Evolutionary conservation across 92 coral and sea anemone species (phyloP).

Genomic region (Paramuricea clavata): DNA sequence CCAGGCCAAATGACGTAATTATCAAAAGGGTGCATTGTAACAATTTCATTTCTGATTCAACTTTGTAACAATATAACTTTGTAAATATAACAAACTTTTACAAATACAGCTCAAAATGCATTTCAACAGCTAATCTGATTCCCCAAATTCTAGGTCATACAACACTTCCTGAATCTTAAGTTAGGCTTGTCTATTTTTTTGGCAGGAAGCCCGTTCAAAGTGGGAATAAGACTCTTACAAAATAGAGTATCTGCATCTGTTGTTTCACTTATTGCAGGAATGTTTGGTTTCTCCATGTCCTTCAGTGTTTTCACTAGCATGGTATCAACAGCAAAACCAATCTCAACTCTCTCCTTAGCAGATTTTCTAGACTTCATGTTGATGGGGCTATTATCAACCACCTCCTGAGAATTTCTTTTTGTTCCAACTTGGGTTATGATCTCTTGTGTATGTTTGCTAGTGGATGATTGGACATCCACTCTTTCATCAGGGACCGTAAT

Average conservation of each 20-base stretch:
- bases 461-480: no score
- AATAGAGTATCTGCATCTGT: slow-evolving; percentile 19
- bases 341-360: slow-evolving; percentile 16
- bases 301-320: slow-evolving; percentile 24
- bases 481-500: not conserved
- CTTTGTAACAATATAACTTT: slow-evolving; percentile 2
- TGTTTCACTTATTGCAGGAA: not conserved
- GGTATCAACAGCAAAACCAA: slow-evolving; percentile 26
- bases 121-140: not conserved
- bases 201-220: slow-evolving; percentile 5
- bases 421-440: slow-evolving; percentile 22
- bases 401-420: slow-evolving; percentile 21
- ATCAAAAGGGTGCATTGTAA: no score
- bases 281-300: slow-evolving; percentile 28
- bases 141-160: slow-evolving; percentile 6
- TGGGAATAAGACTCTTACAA: slow-evolving; percentile 2
- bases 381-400: slow-evolving; percentile 18
- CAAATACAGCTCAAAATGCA: not conserved
- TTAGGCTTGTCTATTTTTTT: slow-evolving; percentile 1
- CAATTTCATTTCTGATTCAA: slow-evolving; percentile 14
- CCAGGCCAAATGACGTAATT: no score
- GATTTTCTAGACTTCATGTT: slow-evolving; percentile 24
- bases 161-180: not conserved
- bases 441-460: slow-evolving; percentile 21
- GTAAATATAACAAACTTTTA: slow-evolving; percentile 8